phyloP scores from a whole-genome alignment of 2,888 invertebrate species.

The Troides oblongomaculatus region DNA sequence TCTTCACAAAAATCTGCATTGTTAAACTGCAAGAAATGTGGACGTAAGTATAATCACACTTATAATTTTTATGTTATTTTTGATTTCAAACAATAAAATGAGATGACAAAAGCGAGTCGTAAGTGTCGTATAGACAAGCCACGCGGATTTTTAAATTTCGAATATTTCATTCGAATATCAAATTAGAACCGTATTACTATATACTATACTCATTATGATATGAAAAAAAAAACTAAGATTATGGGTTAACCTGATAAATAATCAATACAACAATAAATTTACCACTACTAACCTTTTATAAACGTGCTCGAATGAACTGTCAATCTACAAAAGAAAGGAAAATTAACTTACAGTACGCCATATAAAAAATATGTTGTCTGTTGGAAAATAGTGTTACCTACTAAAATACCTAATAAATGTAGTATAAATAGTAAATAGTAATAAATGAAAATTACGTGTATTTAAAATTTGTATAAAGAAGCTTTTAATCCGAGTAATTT shows the following conservation, averaged over 20 bases:
- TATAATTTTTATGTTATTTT: constrained; percentile 21
- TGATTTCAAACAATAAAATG: constrained; percentile 32
- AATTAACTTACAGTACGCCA: constrained; percentile 32
- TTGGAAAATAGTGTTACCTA: too few relatives aligned
- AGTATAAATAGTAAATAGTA: too few relatives aligned
- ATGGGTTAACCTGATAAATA: not conserved
- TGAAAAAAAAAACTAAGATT: constrained; percentile 3
- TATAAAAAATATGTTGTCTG: too few relatives aligned
- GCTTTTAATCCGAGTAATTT: too few relatives aligned
- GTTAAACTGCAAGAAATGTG: constrained; percentile 49
- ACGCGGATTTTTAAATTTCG: constrained; percentile 62
- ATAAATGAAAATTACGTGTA: too few relatives aligned
- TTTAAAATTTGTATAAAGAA: too few relatives aligned
- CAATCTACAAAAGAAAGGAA: constrained; percentile 38
- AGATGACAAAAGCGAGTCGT: constrained; percentile 53
- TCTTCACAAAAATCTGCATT: constrained; percentile 99
- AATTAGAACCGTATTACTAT: constrained; percentile 8
- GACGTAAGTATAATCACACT: constrained; percentile 11
- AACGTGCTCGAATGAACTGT: constrained; percentile 66
- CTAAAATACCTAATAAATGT: too few relatives aligned
- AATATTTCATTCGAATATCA: constrained; percentile 42
- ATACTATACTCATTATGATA: constrained; percentile 3
- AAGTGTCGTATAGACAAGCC: constrained; percentile 52
- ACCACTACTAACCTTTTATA: constrained; percentile 45
- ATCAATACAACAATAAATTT: not conserved